Conservation (phyloP, 2,113 vertebrate species). For the Cottus gobio region DNA sequence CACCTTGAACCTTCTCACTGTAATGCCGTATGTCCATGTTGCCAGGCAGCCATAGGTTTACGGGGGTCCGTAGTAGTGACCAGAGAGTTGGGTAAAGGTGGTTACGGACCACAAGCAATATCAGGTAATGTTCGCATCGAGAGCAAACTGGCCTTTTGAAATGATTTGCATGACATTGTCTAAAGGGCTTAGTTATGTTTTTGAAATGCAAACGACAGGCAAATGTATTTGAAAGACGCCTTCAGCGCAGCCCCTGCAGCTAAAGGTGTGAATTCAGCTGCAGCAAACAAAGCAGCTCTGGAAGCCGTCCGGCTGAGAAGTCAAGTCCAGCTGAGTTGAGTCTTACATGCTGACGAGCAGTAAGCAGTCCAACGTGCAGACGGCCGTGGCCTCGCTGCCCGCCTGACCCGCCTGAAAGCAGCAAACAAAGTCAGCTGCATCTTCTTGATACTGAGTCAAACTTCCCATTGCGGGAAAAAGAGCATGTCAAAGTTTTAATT, state of each 20-base stretch:
- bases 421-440: constrained; percentile 65
- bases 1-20: constrained; percentile 69
- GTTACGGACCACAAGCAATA: constrained; percentile 7
- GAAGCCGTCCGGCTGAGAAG: constrained; percentile 27
- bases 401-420: constrained; percentile 57
- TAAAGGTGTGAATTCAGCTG: constrained; percentile 26
- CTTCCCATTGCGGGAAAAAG: constrained; percentile 46
- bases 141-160: neutral
- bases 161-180: neutral
- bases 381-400: constrained; percentile 50
- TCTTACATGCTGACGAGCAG: constrained; percentile 49
- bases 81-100: constrained; percentile 15
- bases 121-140: neutral
- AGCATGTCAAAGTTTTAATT: constrained; percentile 75
- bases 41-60: constrained; percentile 40
- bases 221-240: constrained; percentile 14
- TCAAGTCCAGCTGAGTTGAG: constrained; percentile 34
- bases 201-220: constrained; percentile 24
- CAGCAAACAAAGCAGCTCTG: constrained; percentile 20
- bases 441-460: constrained; percentile 72
- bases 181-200: neutral
- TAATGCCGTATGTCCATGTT: constrained; percentile 43
- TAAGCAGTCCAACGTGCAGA: constrained; percentile 22
- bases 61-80: constrained; percentile 7
- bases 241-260: neutral